Conservation (phyloP, 2,797 vertebrate genomes). For the Kryptolebias ocellatus region DNA sequence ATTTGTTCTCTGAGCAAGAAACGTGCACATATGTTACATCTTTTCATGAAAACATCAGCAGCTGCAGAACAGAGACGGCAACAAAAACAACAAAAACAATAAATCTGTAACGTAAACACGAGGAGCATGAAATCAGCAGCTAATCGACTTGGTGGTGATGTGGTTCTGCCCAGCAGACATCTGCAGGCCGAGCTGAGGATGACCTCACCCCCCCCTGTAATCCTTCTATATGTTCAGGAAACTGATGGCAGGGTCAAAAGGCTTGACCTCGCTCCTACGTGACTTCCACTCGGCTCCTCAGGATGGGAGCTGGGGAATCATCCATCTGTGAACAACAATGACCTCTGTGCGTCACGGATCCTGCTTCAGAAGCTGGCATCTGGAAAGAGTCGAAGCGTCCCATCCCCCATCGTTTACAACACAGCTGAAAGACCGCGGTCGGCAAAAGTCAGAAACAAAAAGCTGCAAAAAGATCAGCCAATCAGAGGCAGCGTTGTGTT, state of each 20-base stretch:
- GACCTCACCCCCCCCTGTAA: constrained; percentile 41
- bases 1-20: background rate
- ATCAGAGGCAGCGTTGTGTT: constrained; percentile 35
- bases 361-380: constrained; percentile 36
- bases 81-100: background rate
- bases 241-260: constrained; percentile 29
- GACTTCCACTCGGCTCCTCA: constrained; percentile 18
- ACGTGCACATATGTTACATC: background rate
- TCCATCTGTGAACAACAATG: constrained; percentile 20
- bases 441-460: background rate
- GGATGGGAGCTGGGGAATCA: constrained; percentile 25
- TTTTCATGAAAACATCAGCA: background rate
- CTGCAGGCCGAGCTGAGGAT: constrained; percentile 2
- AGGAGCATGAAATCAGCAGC: constrained; percentile 22
- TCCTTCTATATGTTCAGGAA: constrained; percentile 48
- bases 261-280: constrained; percentile 37
- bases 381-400: constrained; percentile 34
- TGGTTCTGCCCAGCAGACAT: constrained; percentile 21
- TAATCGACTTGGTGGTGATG: constrained; percentile 5
- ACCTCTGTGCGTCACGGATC: constrained; percentile 32
- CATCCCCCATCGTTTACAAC: constrained; percentile 1
- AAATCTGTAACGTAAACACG: constrained; percentile 14
- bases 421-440: background rate
- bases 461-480: constrained; percentile 17
- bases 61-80: background rate